Percentiles rank a stretch among this genome's conserved stretches.
Conservation (phyloP, 1,140 invertebrate genomes). For the Meteorus sp. region DNA sequence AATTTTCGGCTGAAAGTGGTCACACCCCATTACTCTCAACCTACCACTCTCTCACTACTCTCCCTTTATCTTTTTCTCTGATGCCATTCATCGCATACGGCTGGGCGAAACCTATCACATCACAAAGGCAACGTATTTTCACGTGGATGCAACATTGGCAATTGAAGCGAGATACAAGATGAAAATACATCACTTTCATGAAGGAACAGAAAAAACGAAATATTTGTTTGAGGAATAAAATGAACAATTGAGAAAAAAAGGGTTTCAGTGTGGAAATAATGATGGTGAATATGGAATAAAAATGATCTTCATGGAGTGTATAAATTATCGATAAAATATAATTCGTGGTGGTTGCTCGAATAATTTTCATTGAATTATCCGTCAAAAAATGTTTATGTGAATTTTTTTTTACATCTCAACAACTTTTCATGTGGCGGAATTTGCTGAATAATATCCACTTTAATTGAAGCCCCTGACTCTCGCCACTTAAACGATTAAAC, state of each 20-base stretch:
- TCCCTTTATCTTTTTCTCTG: too few species aligned
- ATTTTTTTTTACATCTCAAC: neutral
- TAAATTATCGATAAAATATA: too few species aligned
- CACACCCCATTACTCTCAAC: conserved; percentile 28
- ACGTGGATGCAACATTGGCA: conserved; percentile 23
- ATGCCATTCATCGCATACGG: conserved; percentile 26
- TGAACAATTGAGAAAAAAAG: neutral
- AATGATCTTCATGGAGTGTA: too few species aligned
- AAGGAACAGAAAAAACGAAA: conserved; percentile 2
- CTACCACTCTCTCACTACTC: neutral
- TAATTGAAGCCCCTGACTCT: too few species aligned
- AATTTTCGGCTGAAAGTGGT: conserved; percentile 35
- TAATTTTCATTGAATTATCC: too few species aligned
- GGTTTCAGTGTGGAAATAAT: too few species aligned
- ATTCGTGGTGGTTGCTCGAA: too few species aligned
- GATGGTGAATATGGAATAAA: too few species aligned
- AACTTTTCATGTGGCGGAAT: too few species aligned
- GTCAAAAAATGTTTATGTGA: too few species aligned
- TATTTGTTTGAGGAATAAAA: neutral
- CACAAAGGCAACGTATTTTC: conserved; percentile 31
- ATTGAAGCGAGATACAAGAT: conserved; percentile 18
- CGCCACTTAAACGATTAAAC: too few species aligned
- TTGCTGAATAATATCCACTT: too few species aligned
- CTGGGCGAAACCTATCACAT: conserved; percentile 11
- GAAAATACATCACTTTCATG: conserved; percentile 11